phyloP scores from a whole-genome alignment of 2,888 invertebrate genomes.

The Gisinianus flammeolus region DNA sequence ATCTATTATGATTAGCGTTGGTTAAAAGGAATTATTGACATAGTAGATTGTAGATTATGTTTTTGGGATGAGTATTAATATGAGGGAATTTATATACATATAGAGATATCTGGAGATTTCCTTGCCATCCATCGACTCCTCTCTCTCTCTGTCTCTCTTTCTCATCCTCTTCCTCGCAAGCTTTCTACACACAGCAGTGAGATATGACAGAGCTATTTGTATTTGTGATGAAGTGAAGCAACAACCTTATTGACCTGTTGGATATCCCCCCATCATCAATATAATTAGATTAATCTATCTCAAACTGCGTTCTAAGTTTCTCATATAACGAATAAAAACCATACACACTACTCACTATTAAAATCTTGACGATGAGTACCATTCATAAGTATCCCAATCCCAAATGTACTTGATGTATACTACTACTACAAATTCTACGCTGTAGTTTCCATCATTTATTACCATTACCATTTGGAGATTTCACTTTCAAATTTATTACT shows the following conservation, averaged over 20 bases:
- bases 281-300: conserved; percentile 7
- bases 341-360: not conserved
- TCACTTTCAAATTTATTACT: not conserved
- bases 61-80: no score
- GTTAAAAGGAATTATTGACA: no score
- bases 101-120: no score
- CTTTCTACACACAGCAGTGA: not conserved
- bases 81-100: no score
- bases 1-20: no score
- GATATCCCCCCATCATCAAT: not conserved
- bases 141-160: no score
- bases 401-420: not conserved
- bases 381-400: not conserved
- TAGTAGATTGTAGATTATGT: no score
- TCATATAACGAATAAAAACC: not conserved
- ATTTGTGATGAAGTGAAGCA: not conserved
- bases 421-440: no score
- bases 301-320: not conserved
- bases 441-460: not conserved
- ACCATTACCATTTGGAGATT: not conserved
- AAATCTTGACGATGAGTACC: not conserved
- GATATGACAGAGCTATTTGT: not conserved
- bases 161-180: no score
- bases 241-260: not conserved
- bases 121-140: no score